These are phyloP conservation scores for Drosophila persimilis DNA, from an alignment of 1,140 invertebrate genomes.

Conservation along the genomic window DNA sequence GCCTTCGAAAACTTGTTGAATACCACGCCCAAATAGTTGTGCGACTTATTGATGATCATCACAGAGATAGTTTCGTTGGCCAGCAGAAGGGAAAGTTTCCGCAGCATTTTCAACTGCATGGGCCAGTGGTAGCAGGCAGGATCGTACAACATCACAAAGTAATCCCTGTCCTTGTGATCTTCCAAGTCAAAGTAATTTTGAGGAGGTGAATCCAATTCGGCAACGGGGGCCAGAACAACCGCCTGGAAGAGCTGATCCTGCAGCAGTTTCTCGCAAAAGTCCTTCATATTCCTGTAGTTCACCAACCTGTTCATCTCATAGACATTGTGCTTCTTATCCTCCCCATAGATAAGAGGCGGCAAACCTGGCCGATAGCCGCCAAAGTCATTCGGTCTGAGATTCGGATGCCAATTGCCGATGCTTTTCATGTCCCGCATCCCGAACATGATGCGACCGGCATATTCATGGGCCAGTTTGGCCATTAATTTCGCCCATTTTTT, in stretches of 20 bases:
- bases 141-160: constrained; percentile 47
- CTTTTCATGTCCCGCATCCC: constrained; percentile 23
- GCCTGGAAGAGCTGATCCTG: constrained; percentile 38
- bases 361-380: constrained; percentile 34
- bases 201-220: constrained; percentile 14
- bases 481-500: constrained; percentile 28
- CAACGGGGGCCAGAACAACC: constrained; percentile 9
- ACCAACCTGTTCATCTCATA: constrained; percentile 57
- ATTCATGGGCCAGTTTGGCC: constrained; percentile 28
- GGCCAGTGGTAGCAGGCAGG: constrained; percentile 44
- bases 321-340: constrained; percentile 15
- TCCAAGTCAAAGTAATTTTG: constrained; percentile 36
- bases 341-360: constrained; percentile 40
- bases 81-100: constrained; percentile 36
- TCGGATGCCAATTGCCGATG: constrained; percentile 15
- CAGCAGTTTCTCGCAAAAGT: constrained; percentile 49
- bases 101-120: constrained; percentile 34
- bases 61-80: constrained; percentile 22
- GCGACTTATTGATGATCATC: constrained; percentile 40
- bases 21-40: constrained; percentile 46
- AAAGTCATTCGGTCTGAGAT: constrained; percentile 20
- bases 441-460: constrained; percentile 30
- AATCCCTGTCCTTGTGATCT: constrained; percentile 17
- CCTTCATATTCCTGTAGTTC: constrained; percentile 39
- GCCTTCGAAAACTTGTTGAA: constrained; percentile 12